A percentile compares a stretch with the other conserved stretches of the same genome.
Evolutionary conservation across 2,888 invertebrate genomes (phyloP).

Genomic region (Phanerotoma sp.): DNA sequence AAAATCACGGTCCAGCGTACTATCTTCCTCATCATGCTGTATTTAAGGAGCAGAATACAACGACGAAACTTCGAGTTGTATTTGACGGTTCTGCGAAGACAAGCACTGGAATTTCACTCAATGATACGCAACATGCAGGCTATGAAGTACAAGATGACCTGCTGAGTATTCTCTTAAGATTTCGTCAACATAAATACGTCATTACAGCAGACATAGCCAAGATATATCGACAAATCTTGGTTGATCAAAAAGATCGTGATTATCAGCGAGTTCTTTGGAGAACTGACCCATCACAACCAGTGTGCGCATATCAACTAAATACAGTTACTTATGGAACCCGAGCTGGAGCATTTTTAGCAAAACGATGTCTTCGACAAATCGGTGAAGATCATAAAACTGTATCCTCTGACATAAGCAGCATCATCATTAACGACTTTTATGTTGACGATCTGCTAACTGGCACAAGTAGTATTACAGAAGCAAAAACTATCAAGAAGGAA

Average conservation of each 20-base stretch:
- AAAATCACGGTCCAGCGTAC: neutral
- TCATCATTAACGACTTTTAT: slow-evolving; percentile 33
- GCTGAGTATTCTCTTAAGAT: slow-evolving; percentile 11
- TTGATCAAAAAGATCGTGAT: slow-evolving; percentile 25
- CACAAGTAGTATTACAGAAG: slow-evolving; percentile 23
- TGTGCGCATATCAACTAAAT: slow-evolving; percentile 21
- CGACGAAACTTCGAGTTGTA: slow-evolving; percentile 28
- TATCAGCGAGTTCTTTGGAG: slow-evolving; percentile 41
- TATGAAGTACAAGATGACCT: slow-evolving; percentile 18
- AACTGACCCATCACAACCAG: neutral
- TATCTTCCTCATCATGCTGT: no score
- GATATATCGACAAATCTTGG: slow-evolving; percentile 23
- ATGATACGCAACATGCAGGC: slow-evolving; percentile 24
- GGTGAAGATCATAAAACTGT: slow-evolving; percentile 20
- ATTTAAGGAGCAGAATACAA: neutral
- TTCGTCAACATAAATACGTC: slow-evolving; percentile 16
- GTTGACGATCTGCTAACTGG: slow-evolving; percentile 30
- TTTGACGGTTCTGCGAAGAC: slow-evolving; percentile 30
- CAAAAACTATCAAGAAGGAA: slow-evolving; percentile 22
- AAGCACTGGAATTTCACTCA: slow-evolving; percentile 23
- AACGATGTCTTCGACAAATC: slow-evolving; percentile 33
- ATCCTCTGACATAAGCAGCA: slow-evolving; percentile 27
- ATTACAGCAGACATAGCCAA: slow-evolving; percentile 23
- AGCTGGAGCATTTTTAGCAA: slow-evolving; percentile 36
- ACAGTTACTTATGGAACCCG: slow-evolving; percentile 38